Conservation (phyloP, 2,888 invertebrate species). For the Cancer borealis region DNA sequence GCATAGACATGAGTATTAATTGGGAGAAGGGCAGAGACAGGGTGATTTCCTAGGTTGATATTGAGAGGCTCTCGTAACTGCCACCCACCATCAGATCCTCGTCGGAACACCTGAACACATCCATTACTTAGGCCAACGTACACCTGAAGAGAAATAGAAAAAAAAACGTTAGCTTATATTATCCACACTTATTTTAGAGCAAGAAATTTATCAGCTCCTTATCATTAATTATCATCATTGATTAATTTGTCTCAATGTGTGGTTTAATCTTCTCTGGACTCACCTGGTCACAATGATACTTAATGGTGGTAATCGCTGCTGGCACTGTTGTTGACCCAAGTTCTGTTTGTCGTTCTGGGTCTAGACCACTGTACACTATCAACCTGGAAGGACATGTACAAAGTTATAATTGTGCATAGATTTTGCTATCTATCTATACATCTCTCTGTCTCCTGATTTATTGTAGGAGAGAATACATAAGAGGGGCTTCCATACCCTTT, state of each 20-base stretch:
- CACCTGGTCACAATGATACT: constrained; percentile 77
- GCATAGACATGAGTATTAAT: constrained; percentile 92
- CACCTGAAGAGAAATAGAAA: constrained; percentile 82
- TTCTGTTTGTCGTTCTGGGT: constrained; percentile 89
- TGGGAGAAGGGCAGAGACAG: constrained; percentile 86
- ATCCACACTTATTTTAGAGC: not conserved
- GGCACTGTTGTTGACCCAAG: constrained; percentile 85
- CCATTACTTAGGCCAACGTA: constrained; percentile 93
- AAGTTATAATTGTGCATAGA: not conserved
- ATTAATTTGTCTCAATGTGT: not conserved
- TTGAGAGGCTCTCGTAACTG: constrained; percentile 87
- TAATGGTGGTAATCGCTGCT: constrained; percentile 80
- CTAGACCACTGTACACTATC: constrained; percentile 90
- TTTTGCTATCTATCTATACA: too few relatives aligned
- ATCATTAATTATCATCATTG: not conserved
- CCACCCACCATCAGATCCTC: constrained; percentile 85
- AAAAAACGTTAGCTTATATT: not conserved
- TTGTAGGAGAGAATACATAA: too few relatives aligned
- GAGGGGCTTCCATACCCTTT: too few relatives aligned
- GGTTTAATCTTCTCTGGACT: not conserved
- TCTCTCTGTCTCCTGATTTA: too few relatives aligned
- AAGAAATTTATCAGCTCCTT: not conserved
- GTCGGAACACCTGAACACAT: constrained; percentile 86
- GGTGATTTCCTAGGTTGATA: constrained; percentile 86
- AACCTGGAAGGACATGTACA: constrained; percentile 81